phyloP scores from a whole-genome alignment of 2,113 vertebrate genomes.

The Macheiramphus alcinus region DNA sequence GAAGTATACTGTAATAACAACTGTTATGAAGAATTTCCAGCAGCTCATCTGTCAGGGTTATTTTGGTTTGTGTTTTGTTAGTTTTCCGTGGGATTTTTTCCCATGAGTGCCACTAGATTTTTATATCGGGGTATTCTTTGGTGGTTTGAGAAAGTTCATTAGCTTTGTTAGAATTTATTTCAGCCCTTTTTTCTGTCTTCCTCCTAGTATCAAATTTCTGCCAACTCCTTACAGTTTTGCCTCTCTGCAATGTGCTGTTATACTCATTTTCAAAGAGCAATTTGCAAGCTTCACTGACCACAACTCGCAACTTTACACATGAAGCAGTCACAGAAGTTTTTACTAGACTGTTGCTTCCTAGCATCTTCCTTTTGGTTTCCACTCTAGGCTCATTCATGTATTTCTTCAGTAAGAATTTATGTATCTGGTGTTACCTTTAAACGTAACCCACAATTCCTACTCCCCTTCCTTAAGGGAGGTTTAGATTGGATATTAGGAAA shows the following conservation, averaged over 20 bases:
- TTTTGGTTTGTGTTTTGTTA: not conserved
- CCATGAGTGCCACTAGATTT: not conserved
- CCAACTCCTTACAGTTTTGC: not conserved
- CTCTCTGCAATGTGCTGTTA: too few species aligned
- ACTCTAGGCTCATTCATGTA: accelerated
- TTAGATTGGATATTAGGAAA: not conserved
- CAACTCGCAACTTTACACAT: not conserved
- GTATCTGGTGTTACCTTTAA: not conserved
- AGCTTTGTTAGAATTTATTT: not conserved
- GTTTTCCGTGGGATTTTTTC: not conserved
- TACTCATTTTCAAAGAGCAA: not conserved
- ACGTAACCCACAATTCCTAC: accelerated
- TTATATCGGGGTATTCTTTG: not conserved
- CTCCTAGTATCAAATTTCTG: too few species aligned
- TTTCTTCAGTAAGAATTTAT: not conserved
- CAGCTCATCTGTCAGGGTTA: not conserved
- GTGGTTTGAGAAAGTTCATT: not conserved
- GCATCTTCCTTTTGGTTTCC: not conserved
- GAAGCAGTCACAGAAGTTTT: not conserved
- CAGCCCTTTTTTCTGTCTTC: not conserved
- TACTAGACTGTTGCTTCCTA: not conserved
- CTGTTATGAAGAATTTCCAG: not conserved
- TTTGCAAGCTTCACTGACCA: not conserved
- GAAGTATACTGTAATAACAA: not conserved
- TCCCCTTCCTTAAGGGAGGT: not conserved